phyloP scores from a whole-genome alignment of 2,888 invertebrate species.

The Dromius quadrimaculatus region DNA sequence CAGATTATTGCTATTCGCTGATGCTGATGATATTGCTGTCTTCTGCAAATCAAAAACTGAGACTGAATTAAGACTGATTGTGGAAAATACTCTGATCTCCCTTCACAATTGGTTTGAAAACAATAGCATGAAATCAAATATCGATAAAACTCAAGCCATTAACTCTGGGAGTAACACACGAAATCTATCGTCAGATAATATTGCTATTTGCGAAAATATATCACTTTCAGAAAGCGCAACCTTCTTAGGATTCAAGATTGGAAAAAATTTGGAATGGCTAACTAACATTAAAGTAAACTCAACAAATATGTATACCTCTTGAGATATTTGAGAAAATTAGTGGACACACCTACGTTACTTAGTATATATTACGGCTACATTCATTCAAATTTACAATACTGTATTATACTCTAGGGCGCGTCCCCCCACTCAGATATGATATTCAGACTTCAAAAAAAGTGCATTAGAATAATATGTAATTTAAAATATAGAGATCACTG shows the following conservation, averaged over 20 bases:
- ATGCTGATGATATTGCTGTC: not conserved
- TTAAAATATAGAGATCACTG: no score
- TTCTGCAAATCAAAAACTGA: not conserved
- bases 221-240: not conserved
- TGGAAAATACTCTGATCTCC: not conserved
- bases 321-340: not conserved
- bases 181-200: no score
- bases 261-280: not conserved
- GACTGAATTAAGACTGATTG: not conserved
- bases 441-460: not conserved
- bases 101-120: not conserved
- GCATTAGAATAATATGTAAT: no score
- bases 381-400: not conserved
- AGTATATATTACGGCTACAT: slow-evolving; percentile 1
- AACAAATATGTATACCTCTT: not conserved
- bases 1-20: not conserved
- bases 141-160: not conserved
- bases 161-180: not conserved
- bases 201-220: no score
- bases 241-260: not conserved
- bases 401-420: not conserved
- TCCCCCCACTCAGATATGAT: not conserved
- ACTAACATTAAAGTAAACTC: not conserved
- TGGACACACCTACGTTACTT: not conserved
- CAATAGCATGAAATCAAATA: not conserved